Evolutionary conservation across 2,888 invertebrate genomes (phyloP), one percentile per base, ranked within the genome.

Genomic region (Volucella zonaria): DNA sequence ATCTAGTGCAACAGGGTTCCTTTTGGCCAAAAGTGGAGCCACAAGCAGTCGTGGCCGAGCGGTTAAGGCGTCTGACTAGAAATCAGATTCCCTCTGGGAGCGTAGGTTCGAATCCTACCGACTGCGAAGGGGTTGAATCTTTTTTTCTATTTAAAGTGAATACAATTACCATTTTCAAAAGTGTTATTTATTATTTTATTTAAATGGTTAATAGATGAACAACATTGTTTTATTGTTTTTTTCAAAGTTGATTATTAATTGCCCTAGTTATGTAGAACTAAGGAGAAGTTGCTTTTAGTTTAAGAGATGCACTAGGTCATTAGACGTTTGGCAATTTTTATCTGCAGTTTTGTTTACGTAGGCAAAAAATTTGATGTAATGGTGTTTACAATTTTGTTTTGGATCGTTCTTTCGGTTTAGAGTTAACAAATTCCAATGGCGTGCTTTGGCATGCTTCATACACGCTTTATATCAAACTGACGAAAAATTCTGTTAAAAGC

Each of bases 1-100:
- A 18, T 11, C 3, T 31, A 43, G n/a, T 1, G 14, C 45, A 73
- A 1, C 23, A 75, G 64, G 64, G 1, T n/a, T 1, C 2, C 38
- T 51, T 18, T 52, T 74, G 15, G 58, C 14, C 11, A n/a, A 0
- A 0, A 4, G 1, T 1, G 2, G 3, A 11, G 0, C 9, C 58
- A 1, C 0, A 31, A 56, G 91, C 91, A 91, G 91, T 90, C 91
- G 91, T 91, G 91, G 91, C 91, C 91, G 91, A 91, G 91, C 91
- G 91, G 91, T 91, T 91, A 91, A 91, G 91, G 91, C 91, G 91
- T 91, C 91, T 91, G 91, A 91, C 91, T 91, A 91, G 91, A 91
- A 91, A 91, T 91, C 91, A 91, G 90, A 91, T 91, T 91, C 91
- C 91, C 91, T 91, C 90, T 91, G 91, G 91, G 90, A 91, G 91